Percentiles rank a stretch among this genome's conserved stretches.
Evolutionary conservation across 37 sponge, comb jelly and placozoan species (phyloP).

Genomic region (Halisarca cf. caerulea): DNA sequence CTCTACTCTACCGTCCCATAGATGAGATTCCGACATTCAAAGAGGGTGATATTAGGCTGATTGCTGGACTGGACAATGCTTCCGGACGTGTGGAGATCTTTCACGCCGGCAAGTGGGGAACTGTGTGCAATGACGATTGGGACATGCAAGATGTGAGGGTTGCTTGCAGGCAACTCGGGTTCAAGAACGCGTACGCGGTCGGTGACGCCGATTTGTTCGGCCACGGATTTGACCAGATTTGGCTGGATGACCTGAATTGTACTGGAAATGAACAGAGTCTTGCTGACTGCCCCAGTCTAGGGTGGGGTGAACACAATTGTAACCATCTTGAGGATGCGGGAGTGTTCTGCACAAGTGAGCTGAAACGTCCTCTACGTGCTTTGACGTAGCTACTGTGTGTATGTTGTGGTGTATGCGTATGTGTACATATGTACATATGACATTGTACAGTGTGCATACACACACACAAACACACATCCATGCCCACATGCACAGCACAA

Average conservation of each 20-base stretch:
- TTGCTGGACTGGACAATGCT: background rate
- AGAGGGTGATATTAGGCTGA: slow-evolving; percentile 14
- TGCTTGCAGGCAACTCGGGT: slow-evolving; percentile 8
- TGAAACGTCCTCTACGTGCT: too few relatives aligned
- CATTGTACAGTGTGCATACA: background rate
- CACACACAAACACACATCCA: background rate
- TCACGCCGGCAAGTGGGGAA: slow-evolving; percentile 2
- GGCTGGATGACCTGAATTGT: slow-evolving; percentile 1
- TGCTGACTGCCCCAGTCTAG: background rate
- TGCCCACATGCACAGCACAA: background rate
- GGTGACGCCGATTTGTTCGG: background rate
- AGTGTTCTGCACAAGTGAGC: slow-evolving; percentile 21
- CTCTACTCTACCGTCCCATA: background rate
- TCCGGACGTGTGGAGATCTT: slow-evolving; percentile 19
- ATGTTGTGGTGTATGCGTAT: too few relatives aligned
- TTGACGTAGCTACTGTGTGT: too few relatives aligned
- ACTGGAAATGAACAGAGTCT: background rate
- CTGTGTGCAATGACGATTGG: slow-evolving; percentile 16
- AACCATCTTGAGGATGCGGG: background rate
- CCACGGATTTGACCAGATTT: background rate
- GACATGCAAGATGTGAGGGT: background rate
- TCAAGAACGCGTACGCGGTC: background rate
- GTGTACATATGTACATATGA: background rate
- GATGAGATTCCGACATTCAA: background rate
- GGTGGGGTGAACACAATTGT: slow-evolving; percentile 15